Evolutionary conservation across 1,140 invertebrate species (phyloP).

Genomic region (Gonioctena quinquepunctata): DNA sequence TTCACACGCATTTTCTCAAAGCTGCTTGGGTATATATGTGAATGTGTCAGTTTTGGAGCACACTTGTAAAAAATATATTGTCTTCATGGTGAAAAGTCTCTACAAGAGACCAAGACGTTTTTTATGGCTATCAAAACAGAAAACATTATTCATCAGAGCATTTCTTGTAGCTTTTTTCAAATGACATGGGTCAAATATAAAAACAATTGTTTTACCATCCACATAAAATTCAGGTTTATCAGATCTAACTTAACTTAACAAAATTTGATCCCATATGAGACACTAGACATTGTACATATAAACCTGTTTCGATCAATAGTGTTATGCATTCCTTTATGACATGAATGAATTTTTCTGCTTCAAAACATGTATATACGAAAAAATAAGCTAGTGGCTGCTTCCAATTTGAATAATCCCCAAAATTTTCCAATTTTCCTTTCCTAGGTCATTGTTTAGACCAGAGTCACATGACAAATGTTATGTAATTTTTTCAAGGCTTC

Average conservation of each 20-base stretch:
- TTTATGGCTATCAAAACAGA: constrained; percentile 4
- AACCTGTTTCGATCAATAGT: constrained; percentile 11
- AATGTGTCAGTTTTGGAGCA: constrained; percentile 29
- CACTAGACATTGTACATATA: constrained; percentile 9
- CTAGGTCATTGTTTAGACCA: too few species aligned
- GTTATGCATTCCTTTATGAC: constrained; percentile 11
- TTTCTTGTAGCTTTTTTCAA: constrained; percentile 22
- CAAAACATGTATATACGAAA: constrained; percentile 14
- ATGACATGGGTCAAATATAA: constrained; percentile 10
- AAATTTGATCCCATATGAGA: constrained; percentile 21
- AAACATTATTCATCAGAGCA: background rate
- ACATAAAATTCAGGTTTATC: constrained; percentile 3
- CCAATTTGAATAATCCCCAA: constrained; percentile 18
- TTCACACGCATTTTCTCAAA: constrained; percentile 28
- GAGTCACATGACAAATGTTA: too few species aligned
- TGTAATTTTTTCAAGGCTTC: too few species aligned
- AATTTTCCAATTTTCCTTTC: background rate
- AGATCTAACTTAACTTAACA: constrained; percentile 6
- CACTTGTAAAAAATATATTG: background rate
- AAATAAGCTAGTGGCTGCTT: constrained; percentile 22
- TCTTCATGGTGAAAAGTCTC: constrained; percentile 5
- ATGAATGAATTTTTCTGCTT: background rate
- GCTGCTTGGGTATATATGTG: constrained; percentile 17
- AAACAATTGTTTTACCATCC: constrained; percentile 1
- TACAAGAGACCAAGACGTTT: constrained; percentile 15